Percentiles rank a stretch among this genome's conserved stretches.
Conservation (phyloP, 2,113 vertebrate genomes). For the Brachirus orientalis region DNA sequence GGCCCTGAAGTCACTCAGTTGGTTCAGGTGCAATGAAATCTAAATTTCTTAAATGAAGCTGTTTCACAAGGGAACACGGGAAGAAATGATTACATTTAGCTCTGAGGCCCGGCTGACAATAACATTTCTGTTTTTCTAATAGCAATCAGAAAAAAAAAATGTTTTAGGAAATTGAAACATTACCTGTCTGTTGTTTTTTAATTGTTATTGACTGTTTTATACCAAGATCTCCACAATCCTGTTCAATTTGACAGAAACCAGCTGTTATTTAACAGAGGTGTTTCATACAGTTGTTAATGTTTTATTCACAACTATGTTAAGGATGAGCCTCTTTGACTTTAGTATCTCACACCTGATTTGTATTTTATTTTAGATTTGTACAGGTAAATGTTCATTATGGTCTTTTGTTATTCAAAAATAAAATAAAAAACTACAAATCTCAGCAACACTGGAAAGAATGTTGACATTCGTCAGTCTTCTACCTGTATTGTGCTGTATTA, state of each 20-base stretch:
- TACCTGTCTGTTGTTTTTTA: neutral
- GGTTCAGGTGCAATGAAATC: slow-evolving; percentile 33
- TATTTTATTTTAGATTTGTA: slow-evolving; percentile 29
- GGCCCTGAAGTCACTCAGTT: slow-evolving; percentile 29
- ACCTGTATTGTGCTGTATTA: too few species aligned
- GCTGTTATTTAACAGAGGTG: neutral
- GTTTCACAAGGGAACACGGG: slow-evolving; percentile 34
- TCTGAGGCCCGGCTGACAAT: slow-evolving; percentile 20
- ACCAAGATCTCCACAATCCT: too few species aligned
- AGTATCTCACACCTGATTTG: slow-evolving; percentile 9
- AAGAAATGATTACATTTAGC: slow-evolving; percentile 36
- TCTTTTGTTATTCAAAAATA: slow-evolving; percentile 29
- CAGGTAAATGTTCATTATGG: slow-evolving; percentile 1
- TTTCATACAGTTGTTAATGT: too few species aligned
- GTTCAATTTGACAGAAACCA: slow-evolving; percentile 7
- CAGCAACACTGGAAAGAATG: too few species aligned
- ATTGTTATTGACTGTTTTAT: slow-evolving; percentile 9
- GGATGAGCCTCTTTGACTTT: too few species aligned
- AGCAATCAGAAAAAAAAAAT: neutral
- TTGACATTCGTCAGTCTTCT: too few species aligned
- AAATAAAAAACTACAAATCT: slow-evolving; percentile 1
- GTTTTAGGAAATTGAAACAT: neutral
- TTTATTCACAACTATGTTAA: too few species aligned
- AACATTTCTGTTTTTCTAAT: slow-evolving; percentile 23
- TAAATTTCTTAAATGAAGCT: slow-evolving; percentile 29